Percentiles rank a stretch among this genome's conserved stretches.
phyloP scores from a whole-genome alignment of 2,888 invertebrate species.

The Caenorhabditis doughertyi region DNA sequence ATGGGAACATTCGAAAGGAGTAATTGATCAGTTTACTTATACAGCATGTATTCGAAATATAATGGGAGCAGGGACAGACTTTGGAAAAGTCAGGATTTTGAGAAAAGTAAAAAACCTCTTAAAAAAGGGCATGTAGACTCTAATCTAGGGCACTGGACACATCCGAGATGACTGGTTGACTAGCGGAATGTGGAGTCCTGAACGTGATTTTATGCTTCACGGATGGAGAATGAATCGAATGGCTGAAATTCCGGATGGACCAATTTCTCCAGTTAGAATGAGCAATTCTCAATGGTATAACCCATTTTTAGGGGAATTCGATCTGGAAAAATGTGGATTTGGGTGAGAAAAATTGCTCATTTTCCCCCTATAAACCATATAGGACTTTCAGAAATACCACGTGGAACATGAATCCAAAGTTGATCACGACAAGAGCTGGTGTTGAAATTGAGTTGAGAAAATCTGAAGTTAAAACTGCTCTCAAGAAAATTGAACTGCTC shows the following conservation, averaged over 20 bases:
- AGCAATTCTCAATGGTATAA: conserved; percentile 25
- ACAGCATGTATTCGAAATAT: conserved; percentile 72
- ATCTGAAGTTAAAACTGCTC: conserved; percentile 7
- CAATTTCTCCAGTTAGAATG: neutral
- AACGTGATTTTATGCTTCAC: conserved; percentile 70
- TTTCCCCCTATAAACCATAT: no score
- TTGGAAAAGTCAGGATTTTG: conserved; percentile 59
- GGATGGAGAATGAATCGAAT: conserved; percentile 62
- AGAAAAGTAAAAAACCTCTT: conserved; percentile 38
- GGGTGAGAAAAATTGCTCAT: conserved; percentile 1
- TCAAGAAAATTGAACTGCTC: conserved; percentile 8
- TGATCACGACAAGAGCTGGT: conserved; percentile 2
- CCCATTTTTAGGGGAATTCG: conserved; percentile 22
- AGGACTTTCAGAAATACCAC: conserved; percentile 43
- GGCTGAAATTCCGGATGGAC: neutral
- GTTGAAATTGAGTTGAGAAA: conserved; percentile 8
- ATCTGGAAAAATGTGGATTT: conserved; percentile 14
- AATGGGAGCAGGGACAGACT: conserved; percentile 26
- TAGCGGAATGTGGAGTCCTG: conserved; percentile 63
- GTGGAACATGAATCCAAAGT: conserved; percentile 14
- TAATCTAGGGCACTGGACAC: conserved; percentile 64
- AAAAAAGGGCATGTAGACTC: neutral
- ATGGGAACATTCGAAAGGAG: conserved; percentile 59
- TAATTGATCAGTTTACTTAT: conserved; percentile 68
- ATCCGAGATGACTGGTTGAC: conserved; percentile 73